Evolutionary conservation across 2,797 vertebrate species (phyloP).

Genomic region (Lacerta viridis): DNA sequence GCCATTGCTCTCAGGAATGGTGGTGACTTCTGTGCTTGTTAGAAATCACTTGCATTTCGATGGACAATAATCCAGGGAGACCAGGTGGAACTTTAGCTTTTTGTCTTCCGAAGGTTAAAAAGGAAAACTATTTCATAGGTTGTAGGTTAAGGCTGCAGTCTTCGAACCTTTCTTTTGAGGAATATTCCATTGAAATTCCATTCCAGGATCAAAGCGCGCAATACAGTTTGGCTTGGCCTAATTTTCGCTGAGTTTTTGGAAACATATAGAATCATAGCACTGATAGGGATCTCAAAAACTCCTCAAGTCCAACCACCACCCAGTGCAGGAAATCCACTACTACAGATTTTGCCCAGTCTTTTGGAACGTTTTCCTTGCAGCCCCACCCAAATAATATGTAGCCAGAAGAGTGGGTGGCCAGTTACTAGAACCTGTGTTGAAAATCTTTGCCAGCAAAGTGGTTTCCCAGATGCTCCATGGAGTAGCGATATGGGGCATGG

Average conservation of each 20-base stretch:
- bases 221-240: not conserved
- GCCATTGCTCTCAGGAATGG: conserved; percentile 6
- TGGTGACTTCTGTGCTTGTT: conserved; percentile 15
- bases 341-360: too few species aligned
- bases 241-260: not conserved
- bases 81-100: not conserved
- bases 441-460: too few species aligned
- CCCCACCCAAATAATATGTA: too few species aligned
- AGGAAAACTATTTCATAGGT: conserved; percentile 8
- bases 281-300: too few species aligned
- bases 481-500: too few species aligned
- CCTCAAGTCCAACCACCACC: too few species aligned
- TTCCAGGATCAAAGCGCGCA: not conserved
- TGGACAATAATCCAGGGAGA: not conserved
- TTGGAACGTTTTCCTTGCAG: too few species aligned
- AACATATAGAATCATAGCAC: not conserved
- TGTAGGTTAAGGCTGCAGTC: not conserved
- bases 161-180: not conserved
- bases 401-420: too few species aligned
- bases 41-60: conserved; percentile 1
- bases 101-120: conserved; percentile 23
- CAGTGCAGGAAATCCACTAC: too few species aligned
- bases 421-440: too few species aligned
- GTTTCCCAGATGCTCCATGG: too few species aligned
- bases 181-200: not conserved